These are phyloP conservation scores for Aphelocoma coerulescens DNA, from an alignment of 2,113 vertebrate genomes.

Conservation along the genomic window DNA sequence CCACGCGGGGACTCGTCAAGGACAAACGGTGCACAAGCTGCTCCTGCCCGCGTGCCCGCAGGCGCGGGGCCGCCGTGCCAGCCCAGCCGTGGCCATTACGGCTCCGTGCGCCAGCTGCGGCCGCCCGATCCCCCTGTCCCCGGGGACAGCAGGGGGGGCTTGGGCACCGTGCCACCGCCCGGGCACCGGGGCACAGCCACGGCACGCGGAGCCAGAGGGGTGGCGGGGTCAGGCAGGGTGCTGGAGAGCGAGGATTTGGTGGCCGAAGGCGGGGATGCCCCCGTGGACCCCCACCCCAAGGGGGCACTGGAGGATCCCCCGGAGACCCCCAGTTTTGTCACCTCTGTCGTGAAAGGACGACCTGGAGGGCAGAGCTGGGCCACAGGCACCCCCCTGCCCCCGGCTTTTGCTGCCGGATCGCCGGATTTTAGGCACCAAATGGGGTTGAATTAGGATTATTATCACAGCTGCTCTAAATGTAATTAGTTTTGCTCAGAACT, in stretches of 20 bases:
- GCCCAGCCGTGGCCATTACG: constrained; percentile 58
- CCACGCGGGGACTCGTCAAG: constrained; percentile 18
- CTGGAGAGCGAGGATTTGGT: fast-evolving
- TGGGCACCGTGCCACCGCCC: constrained; percentile 14
- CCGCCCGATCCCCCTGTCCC: not conserved
- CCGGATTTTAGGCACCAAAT: constrained; percentile 32
- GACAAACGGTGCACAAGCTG: constrained; percentile 44
- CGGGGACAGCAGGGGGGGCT: not conserved
- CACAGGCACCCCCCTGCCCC: fast-evolving
- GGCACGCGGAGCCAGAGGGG: fast-evolving
- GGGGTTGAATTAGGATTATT: constrained; percentile 69
- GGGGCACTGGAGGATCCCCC: fast-evolving
- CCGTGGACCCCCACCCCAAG: fast-evolving
- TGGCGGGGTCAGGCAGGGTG: not conserved
- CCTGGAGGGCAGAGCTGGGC: not conserved
- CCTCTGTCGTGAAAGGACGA: not conserved
- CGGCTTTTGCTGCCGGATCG: not conserved
- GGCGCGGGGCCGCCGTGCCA: constrained; percentile 28
- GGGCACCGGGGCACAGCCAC: not conserved
- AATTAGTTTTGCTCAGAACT: constrained; percentile 57
- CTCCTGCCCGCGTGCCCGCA: constrained; percentile 22
- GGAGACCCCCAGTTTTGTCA: fast-evolving
- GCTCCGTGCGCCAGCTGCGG: constrained; percentile 39
- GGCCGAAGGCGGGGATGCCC: fast-evolving
- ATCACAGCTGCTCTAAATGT: constrained; percentile 66